These are phyloP conservation scores for Chloebia gouldiae DNA, from an alignment of 2,113 vertebrate species.

Conservation along the genomic window DNA sequence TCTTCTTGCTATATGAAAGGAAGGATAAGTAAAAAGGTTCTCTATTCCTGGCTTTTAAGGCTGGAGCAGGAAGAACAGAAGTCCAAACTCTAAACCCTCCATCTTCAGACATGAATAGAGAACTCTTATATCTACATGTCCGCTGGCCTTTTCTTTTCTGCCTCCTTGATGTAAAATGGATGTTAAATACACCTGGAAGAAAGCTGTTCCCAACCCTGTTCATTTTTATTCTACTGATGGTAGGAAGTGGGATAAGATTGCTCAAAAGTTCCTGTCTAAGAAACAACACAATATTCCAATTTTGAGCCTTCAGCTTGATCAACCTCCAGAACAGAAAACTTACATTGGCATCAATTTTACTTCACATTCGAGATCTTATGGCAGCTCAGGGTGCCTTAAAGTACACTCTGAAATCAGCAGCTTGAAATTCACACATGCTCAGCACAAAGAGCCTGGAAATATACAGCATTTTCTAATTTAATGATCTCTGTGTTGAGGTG, in stretches of 20 bases:
- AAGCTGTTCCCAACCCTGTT: not conserved
- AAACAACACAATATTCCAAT: not conserved
- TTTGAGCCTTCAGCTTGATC: not conserved
- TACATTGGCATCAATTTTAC: not conserved
- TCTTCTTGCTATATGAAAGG: not conserved
- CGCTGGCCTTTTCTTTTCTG: not conserved
- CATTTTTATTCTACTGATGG: not conserved
- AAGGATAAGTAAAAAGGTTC: not conserved
- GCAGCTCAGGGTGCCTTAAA: not conserved
- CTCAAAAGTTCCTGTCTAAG: not conserved
- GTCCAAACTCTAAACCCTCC: not conserved
- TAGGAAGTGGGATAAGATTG: not conserved
- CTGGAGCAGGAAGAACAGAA: not conserved
- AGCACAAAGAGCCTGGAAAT: not conserved
- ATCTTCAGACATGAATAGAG: not conserved
- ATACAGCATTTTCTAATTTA: conserved; percentile 26
- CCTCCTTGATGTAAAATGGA: not conserved
- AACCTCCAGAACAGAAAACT: not conserved
- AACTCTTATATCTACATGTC: not conserved
- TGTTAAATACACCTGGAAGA: not conserved
- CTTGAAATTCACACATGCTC: not conserved
- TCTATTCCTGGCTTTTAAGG: not conserved
- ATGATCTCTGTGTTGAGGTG: not conserved
- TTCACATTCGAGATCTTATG: not conserved
- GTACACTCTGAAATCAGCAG: not conserved